Percentiles rank a stretch among this genome's conserved stretches.
Conservation (phyloP, 2,797 vertebrate genomes). For the Anniella stebbinsi region DNA sequence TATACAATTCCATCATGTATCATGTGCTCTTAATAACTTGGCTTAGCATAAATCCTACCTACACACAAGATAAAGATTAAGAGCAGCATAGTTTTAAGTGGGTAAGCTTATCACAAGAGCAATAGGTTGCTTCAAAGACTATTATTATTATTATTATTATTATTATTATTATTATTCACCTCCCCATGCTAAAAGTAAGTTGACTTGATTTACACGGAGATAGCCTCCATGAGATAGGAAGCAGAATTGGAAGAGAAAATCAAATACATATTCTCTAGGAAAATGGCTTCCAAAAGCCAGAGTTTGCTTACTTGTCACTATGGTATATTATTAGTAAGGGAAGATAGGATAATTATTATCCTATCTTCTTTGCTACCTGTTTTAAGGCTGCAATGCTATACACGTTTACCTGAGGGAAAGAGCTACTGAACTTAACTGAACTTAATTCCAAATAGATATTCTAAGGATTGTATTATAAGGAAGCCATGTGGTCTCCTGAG, state of each 20-base stretch:
- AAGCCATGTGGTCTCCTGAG: neutral
- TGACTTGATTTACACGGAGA: neutral
- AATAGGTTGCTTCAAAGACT: neutral
- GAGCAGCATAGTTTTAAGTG: neutral
- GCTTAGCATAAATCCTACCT: neutral
- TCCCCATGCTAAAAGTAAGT: neutral
- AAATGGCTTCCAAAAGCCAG: neutral
- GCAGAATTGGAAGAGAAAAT: neutral
- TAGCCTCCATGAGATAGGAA: neutral
- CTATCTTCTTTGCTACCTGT: neutral
- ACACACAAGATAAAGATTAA: neutral
- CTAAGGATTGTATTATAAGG: neutral
- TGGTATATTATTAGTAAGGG: neutral
- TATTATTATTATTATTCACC: no score
- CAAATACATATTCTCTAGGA: neutral
- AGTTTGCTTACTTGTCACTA: neutral
- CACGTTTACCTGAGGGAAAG: no score
- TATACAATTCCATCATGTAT: neutral
- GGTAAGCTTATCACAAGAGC: neutral
- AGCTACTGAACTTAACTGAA: neutral
- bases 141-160: no score
- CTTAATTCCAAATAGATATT: neutral
- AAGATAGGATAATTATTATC: no score
- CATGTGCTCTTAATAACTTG: neutral
- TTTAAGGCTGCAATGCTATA: neutral